Evolutionary conservation across 2,888 invertebrate species (phyloP).

Genomic region (Lasioglossum morio): DNA sequence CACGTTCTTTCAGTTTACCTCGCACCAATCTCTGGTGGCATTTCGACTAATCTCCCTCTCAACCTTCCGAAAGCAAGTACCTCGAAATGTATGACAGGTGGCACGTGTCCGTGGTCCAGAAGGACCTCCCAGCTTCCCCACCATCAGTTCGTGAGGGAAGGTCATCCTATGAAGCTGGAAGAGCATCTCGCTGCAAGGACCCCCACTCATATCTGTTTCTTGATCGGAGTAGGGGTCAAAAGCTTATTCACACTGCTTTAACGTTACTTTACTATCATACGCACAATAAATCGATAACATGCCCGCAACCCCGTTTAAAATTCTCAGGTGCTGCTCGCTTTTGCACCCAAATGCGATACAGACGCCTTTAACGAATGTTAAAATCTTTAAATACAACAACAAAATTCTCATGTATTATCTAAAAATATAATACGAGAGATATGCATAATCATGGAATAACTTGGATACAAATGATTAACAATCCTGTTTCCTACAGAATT

Average conservation of each 20-base stretch:
- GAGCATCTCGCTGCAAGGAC: constrained; percentile 64
- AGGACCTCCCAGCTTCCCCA: constrained; percentile 77
- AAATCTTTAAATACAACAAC: not conserved
- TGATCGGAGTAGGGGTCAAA: constrained; percentile 71
- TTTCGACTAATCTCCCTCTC: constrained; percentile 69
- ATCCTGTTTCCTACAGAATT: not conserved
- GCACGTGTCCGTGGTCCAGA: constrained; percentile 80
- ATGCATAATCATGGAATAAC: not conserved
- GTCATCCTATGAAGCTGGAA: constrained; percentile 72
- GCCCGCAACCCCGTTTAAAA: constrained; percentile 15
- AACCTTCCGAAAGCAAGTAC: constrained; percentile 72
- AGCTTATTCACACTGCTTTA: constrained; percentile 70
- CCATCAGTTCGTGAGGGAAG: constrained; percentile 68
- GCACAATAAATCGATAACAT: constrained; percentile 58
- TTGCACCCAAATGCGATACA: not conserved
- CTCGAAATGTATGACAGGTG: constrained; percentile 79
- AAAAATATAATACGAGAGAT: not conserved
- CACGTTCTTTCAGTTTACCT: not conserved
- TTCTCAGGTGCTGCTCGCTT: not conserved
- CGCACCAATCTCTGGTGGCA: constrained; percentile 34
- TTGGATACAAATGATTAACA: not conserved
- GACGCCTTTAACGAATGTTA: not conserved
- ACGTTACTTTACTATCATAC: constrained; percentile 63
- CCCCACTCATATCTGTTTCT: constrained; percentile 65
- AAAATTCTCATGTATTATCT: not conserved